phyloP scores from a whole-genome alignment of 2,888 invertebrate genomes.

The Drosophila imparisetae region DNA sequence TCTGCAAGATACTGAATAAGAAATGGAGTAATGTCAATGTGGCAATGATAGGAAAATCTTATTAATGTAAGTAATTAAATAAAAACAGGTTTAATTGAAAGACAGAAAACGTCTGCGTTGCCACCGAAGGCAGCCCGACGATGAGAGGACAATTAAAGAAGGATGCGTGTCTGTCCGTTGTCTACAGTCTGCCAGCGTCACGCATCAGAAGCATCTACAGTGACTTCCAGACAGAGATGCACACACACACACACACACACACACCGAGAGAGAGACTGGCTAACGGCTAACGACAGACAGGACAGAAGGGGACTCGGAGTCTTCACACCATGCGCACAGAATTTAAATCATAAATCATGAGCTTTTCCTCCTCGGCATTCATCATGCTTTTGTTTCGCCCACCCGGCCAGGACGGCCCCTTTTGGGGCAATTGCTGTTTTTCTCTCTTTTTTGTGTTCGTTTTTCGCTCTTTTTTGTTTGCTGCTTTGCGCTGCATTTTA shows the following conservation, averaged over 20 bases:
- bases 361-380: conserved; percentile 81
- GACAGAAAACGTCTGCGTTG: conserved; percentile 32
- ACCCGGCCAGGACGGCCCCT: conserved; percentile 11
- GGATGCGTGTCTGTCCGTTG: conserved; percentile 56
- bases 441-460: conserved; percentile 34
- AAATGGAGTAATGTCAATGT: conserved; percentile 22
- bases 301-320: conserved; percentile 41
- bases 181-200: conserved; percentile 53
- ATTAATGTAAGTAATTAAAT: conserved; percentile 77
- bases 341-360: conserved; percentile 84
- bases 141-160: conserved; percentile 70
- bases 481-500: conserved; percentile 63
- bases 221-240: conserved; percentile 54
- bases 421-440: conserved; percentile 26
- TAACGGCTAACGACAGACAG: conserved; percentile 21
- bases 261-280: conserved; percentile 17
- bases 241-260: conserved; percentile 12
- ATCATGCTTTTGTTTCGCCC: conserved; percentile 54
- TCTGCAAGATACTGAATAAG: conserved; percentile 3
- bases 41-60: conserved; percentile 61
- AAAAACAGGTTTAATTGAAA: conserved; percentile 72
- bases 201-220: conserved; percentile 62
- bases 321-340: conserved; percentile 73
- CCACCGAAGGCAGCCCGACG: conserved; percentile 19
- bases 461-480: conserved; percentile 33